phyloP scores from a whole-genome alignment of 1,140 invertebrate species.

The Yoshiicerus persimilis region DNA sequence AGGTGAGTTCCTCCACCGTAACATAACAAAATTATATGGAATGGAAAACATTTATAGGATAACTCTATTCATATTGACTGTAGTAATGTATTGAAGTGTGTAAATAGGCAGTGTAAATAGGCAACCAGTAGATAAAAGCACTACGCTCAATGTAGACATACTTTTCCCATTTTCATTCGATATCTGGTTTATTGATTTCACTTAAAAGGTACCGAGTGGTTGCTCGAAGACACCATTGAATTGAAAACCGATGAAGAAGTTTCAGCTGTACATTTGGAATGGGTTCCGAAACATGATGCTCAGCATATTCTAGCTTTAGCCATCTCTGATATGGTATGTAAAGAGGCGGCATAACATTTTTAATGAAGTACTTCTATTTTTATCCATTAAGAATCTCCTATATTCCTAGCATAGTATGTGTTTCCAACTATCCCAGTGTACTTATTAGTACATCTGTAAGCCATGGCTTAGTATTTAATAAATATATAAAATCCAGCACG shows the following conservation, averaged over 20 bases:
- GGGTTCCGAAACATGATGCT: conserved; percentile 98
- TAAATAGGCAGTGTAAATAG: not conserved
- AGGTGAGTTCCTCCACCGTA: conserved; percentile 59
- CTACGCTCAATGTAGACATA: too few species aligned
- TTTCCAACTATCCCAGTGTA: too few species aligned
- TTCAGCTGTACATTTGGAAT: conserved; percentile 82
- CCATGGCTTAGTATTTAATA: too few species aligned
- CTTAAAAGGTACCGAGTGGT: conserved; percentile 77
- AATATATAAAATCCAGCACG: too few species aligned
- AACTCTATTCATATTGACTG: not conserved
- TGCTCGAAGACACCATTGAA: conserved; percentile 95
- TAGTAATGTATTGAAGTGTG: not conserved
- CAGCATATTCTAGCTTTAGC: conserved; percentile 96
- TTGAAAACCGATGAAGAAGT: conserved; percentile 63
- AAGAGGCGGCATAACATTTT: not conserved
- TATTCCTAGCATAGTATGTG: not conserved
- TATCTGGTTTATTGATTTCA: not conserved
- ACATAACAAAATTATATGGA: not conserved
- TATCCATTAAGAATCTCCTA: not conserved
- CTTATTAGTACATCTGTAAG: too few species aligned
- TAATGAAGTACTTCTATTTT: too few species aligned
- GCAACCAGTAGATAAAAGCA: too few species aligned
- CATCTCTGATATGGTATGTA: conserved; percentile 77
- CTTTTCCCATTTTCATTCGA: not conserved
- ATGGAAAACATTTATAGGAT: not conserved